Base-by-base conservation (phyloP, 2,888 invertebrate species). In the Drosophila recens region DNA sequence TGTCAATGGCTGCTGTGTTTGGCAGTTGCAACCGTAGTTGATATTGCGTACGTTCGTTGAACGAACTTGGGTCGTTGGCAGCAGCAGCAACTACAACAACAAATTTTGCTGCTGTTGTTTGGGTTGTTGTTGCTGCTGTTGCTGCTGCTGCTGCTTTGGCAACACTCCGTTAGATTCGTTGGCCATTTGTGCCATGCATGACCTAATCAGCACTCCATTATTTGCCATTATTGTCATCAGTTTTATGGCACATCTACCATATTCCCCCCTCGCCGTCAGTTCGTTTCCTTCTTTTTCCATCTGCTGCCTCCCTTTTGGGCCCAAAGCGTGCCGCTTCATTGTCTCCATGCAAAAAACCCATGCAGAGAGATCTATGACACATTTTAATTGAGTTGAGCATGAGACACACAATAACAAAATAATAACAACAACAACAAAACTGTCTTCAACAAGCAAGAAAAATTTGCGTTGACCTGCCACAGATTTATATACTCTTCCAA, bases 171-270 rank as follows among this genome's bases (percentile, higher is more conserved):
- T 76, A 76, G 66, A 79, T 66, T 71, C 59, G 72, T 75, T 75
- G 63, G 58, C 66, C 67, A 69, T 49, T 67, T 79, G 30, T 66
- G 65, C 68, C 66, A 81, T 74, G 79, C 81, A 81, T 81, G 79
- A 79, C 79, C 79, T 79, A 78, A 78, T 78, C 74, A 71, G 66
- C 80, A 67, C 66, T 69, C 66, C 57, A 69, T 69, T 73, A 73
- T 67, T 58, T 69, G 66, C 66, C 80, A 79, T 79, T 77, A 67
- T 77, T 79, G 77, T 77, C 75, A 77, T 30, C 71, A 58, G 61
- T 45, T 64, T 67, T 74, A 74, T 74, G 67, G 75, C 70, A 63
- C 61, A 64, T 38, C 48, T 17, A 27, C 34, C 51, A 48, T 30
- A 30, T n/a, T 38, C 27, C 27, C 59, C 10, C 36, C 11, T 45